A percentile compares a stretch with the other conserved stretches of the same genome.
Conservation (phyloP, 2,888 invertebrate species). For the Callinectes sapidus region DNA sequence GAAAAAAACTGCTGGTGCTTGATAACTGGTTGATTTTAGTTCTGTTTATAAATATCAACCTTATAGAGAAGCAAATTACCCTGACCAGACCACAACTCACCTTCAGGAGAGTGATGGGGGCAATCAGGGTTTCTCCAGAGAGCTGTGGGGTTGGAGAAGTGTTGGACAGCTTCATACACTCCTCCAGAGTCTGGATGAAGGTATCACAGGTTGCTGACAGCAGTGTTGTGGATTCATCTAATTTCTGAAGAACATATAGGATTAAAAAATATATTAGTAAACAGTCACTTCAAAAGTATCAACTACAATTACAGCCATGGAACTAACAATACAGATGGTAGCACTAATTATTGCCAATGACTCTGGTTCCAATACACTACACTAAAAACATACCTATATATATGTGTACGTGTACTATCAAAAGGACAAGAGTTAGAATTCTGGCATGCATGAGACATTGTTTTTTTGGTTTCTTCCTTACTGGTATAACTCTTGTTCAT, state of each 20-base stretch:
- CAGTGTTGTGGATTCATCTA: constrained; percentile 84
- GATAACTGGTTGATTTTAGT: not conserved
- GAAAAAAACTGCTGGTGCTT: no score
- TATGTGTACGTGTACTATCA: no score
- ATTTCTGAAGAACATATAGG: constrained; percentile 78
- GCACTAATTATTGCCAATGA: not conserved
- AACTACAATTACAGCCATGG: constrained; percentile 75
- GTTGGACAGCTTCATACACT: constrained; percentile 81
- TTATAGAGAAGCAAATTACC: not conserved
- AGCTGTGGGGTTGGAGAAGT: constrained; percentile 65
- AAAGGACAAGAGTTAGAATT: no score
- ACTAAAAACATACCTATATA: not conserved
- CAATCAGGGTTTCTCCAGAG: constrained; percentile 33
- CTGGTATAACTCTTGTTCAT: no score
- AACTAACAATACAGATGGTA: constrained; percentile 74
- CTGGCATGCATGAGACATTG: no score
- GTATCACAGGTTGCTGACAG: constrained; percentile 88
- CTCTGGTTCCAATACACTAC: not conserved
- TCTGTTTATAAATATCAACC: not conserved
- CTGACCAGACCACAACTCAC: constrained; percentile 4
- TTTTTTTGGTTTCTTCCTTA: no score
- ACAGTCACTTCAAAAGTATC: not conserved
- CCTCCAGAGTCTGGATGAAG: constrained; percentile 87
- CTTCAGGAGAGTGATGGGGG: constrained; percentile 68
- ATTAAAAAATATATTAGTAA: not conserved